Conservation (phyloP, 2,888 invertebrate genomes). For the Rhagophthalmus giganteus region DNA sequence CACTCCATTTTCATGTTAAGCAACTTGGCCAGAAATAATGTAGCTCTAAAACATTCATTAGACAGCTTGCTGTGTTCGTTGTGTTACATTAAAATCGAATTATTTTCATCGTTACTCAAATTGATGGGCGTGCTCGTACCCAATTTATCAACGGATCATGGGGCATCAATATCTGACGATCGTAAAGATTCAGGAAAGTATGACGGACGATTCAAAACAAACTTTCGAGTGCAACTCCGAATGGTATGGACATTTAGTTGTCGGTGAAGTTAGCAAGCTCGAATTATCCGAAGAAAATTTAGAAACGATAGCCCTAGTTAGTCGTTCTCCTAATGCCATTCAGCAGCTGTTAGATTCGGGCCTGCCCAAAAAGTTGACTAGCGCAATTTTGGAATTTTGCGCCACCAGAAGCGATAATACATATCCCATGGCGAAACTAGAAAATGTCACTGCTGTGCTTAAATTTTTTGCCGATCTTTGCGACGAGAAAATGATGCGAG, state of each 20-base stretch:
- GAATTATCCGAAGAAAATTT: slow-evolving; percentile 68
- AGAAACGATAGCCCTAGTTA: slow-evolving; percentile 76
- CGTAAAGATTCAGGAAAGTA: slow-evolving; percentile 61
- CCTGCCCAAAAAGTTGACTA: slow-evolving; percentile 66
- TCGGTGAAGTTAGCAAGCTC: slow-evolving; percentile 60
- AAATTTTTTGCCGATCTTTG: slow-evolving; percentile 82
- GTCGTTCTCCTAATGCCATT: slow-evolving; percentile 78
- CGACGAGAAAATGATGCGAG: slow-evolving; percentile 78
- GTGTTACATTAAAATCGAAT: slow-evolving; percentile 79
- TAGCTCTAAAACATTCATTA: slow-evolving; percentile 79
- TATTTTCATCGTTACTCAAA: slow-evolving; percentile 74
- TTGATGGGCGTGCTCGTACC: slow-evolving; percentile 68
- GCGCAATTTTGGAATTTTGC: slow-evolving; percentile 62
- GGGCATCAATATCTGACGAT: slow-evolving; percentile 64
- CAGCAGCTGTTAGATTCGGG: slow-evolving; percentile 76
- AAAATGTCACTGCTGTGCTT: slow-evolving; percentile 68
- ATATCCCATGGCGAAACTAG: slow-evolving; percentile 60
- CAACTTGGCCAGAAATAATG: slow-evolving; percentile 67
- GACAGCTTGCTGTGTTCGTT: slow-evolving; percentile 84
- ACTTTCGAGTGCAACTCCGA: slow-evolving; percentile 57
- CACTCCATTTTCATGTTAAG: slow-evolving; percentile 79
- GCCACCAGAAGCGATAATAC: slow-evolving; percentile 40
- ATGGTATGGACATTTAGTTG: slow-evolving; percentile 63
- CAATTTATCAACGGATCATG: slow-evolving; percentile 57
- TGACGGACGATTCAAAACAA: slow-evolving; percentile 71